phyloP scores from a whole-genome alignment of 2,797 vertebrate genomes.

The Pogonophryne albipinna region DNA sequence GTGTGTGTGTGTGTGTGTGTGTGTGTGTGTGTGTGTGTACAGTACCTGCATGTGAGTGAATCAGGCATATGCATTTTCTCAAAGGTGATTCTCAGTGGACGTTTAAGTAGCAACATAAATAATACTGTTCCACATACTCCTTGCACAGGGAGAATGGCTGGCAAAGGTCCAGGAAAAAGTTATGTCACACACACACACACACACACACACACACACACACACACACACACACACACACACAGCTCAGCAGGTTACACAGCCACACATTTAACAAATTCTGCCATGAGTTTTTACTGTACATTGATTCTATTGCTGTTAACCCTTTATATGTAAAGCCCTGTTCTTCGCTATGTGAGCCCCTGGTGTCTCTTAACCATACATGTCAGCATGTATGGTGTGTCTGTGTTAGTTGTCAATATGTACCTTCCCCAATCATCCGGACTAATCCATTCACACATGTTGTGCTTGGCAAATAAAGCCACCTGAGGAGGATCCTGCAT shows the following conservation, averaged over 20 bases:
- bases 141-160: slow-evolving; percentile 16
- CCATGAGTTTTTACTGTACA: too few relatives aligned
- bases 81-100: slow-evolving; percentile 52
- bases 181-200: slow-evolving; percentile 12
- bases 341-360: slow-evolving; percentile 1
- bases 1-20: too few relatives aligned
- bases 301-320: too few relatives aligned
- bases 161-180: slow-evolving; percentile 21
- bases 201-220: slow-evolving; percentile 12
- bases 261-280: too few relatives aligned
- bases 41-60: background rate
- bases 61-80: slow-evolving; percentile 48
- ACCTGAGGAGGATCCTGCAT: background rate
- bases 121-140: slow-evolving; percentile 54
- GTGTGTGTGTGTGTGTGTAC: too few relatives aligned
- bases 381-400: slow-evolving; percentile 50
- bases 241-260: background rate
- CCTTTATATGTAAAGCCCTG: too few relatives aligned
- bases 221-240: slow-evolving; percentile 4
- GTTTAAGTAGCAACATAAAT: slow-evolving; percentile 51
- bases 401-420: slow-evolving; percentile 46
- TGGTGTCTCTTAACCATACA: slow-evolving; percentile 34
- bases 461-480: slow-evolving; percentile 46
- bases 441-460: slow-evolving; percentile 52
- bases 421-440: slow-evolving; percentile 47